Evolutionary conservation across 2,888 invertebrate species (phyloP).

Genomic region (Pomacea canaliculata): DNA sequence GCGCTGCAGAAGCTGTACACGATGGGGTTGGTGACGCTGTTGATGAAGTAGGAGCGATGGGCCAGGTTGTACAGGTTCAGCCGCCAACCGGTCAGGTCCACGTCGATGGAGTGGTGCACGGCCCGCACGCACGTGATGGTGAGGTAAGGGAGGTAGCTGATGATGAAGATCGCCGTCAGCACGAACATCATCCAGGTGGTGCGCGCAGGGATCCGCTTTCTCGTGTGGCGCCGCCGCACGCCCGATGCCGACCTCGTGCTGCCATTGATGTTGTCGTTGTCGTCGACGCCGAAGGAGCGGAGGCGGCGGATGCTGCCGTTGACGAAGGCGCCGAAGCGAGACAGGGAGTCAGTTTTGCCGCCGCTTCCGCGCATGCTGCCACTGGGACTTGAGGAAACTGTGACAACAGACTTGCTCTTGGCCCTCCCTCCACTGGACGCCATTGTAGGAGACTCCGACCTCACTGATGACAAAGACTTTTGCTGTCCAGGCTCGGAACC

Average conservation of each 20-base stretch:
- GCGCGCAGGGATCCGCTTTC: slow-evolving; percentile 10
- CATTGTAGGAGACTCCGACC: not conserved
- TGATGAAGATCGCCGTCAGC: slow-evolving; percentile 35
- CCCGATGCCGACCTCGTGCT: no score
- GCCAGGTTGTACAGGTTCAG: slow-evolving; percentile 43
- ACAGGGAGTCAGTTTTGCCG: no score
- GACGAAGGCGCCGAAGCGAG: no score
- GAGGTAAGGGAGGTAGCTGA: slow-evolving; percentile 40
- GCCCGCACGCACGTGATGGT: slow-evolving; percentile 22
- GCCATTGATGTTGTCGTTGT: no score
- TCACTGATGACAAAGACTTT: no score
- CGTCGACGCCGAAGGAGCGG: no score
- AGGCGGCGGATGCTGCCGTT: no score
- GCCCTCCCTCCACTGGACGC: not conserved
- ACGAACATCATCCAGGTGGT: slow-evolving; percentile 36
- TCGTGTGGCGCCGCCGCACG: slow-evolving; percentile 1
- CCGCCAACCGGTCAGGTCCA: not conserved
- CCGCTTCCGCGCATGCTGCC: no score
- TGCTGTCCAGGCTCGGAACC: no score
- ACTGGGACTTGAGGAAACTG: not conserved
- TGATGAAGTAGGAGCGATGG: slow-evolving; percentile 51
- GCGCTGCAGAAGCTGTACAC: slow-evolving; percentile 50
- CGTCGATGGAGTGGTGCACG: not conserved
- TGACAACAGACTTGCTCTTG: not conserved
- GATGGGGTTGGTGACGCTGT: slow-evolving; percentile 47